These are phyloP conservation scores for Drosophila orosa DNA, from an alignment of 1,140 invertebrate genomes.

Conservation along the genomic window DNA sequence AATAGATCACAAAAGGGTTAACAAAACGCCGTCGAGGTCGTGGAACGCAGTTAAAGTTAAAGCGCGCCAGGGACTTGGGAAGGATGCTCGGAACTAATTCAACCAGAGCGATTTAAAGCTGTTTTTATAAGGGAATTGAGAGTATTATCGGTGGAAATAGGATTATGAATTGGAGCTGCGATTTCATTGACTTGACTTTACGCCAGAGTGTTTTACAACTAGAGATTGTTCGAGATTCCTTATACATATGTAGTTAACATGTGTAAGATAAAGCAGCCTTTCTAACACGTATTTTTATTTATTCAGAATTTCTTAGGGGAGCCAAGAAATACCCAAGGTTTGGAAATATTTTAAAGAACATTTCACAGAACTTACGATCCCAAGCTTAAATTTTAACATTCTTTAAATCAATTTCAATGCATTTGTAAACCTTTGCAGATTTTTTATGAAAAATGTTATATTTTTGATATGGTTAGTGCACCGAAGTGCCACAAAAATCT, in stretches of 20 bases:
- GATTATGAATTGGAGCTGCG: not conserved
- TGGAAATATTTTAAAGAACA: no score
- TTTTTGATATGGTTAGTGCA: no score
- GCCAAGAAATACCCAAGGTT: no score
- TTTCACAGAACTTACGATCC: not conserved
- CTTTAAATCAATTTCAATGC: no score
- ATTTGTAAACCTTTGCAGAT: no score
- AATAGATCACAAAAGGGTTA: conserved; percentile 78
- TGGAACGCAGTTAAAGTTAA: conserved; percentile 61
- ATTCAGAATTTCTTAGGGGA: no score
- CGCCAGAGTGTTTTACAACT: not conserved
- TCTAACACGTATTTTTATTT: no score
- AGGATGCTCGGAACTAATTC: not conserved
- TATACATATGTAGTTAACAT: no score
- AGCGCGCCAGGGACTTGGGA: conserved; percentile 18
- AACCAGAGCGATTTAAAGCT: not conserved
- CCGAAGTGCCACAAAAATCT: no score
- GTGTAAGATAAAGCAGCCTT: not conserved
- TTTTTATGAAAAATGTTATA: no score
- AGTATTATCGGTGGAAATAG: not conserved
- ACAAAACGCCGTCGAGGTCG: conserved; percentile 62
- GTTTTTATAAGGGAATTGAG: not conserved
- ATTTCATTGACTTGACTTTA: not conserved
- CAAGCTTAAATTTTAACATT: no score
- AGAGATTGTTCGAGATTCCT: not conserved